These are phyloP conservation scores for Rhadina sibilatrix DNA, from an alignment of 2,113 vertebrate species.

Conservation along the genomic window DNA sequence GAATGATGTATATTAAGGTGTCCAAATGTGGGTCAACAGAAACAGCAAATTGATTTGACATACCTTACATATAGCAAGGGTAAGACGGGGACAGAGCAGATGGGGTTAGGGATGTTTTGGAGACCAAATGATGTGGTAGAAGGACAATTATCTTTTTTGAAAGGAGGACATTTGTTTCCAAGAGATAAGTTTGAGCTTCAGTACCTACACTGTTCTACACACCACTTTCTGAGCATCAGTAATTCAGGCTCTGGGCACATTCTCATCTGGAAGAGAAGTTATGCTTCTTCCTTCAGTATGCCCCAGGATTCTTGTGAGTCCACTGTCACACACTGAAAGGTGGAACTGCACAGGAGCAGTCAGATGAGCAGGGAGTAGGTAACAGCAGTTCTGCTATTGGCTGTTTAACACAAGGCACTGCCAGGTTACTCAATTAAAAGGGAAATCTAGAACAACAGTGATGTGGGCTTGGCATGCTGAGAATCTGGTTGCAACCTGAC, in stretches of 20 bases:
- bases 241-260: neutral
- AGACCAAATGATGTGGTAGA: neutral
- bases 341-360: neutral
- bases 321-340: neutral
- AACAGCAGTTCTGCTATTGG: neutral
- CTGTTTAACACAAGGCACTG: neutral
- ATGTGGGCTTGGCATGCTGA: neutral
- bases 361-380: neutral
- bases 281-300: neutral
- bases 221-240: neutral
- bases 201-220: neutral
- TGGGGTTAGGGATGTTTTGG: neutral
- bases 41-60: neutral
- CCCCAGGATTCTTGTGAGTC: fast-evolving
- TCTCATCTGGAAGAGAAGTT: neutral
- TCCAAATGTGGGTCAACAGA: neutral
- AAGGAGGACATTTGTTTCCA: neutral
- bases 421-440: neutral
- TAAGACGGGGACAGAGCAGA: neutral
- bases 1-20: neutral
- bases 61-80: neutral
- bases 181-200: neutral
- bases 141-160: neutral
- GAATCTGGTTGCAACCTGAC: constrained; percentile 34
- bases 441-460: neutral